Conservation (phyloP, 2,797 vertebrate genomes). For the Scomberomorus guttatus region DNA sequence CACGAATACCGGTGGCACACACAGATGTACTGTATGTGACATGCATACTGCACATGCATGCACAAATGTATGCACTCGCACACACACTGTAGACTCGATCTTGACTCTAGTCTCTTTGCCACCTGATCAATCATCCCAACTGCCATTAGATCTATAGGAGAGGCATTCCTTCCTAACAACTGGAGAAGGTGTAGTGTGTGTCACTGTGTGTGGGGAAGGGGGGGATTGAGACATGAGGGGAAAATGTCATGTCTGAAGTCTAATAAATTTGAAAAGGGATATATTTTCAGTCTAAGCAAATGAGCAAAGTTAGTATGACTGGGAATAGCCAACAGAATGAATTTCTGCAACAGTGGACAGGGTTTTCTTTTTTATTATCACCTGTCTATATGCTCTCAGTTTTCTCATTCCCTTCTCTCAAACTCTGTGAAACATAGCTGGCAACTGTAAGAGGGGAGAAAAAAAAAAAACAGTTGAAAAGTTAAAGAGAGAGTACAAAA, state of each 20-base stretch:
- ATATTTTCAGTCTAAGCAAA: constrained; percentile 32
- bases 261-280: constrained; percentile 22
- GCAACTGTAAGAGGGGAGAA: constrained; percentile 7
- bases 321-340: constrained; percentile 11
- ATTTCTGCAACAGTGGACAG: neutral
- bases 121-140: constrained; percentile 74
- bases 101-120: constrained; percentile 65
- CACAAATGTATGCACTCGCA: constrained; percentile 49
- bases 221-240: constrained; percentile 36
- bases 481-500: constrained; percentile 27
- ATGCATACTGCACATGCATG: constrained; percentile 58
- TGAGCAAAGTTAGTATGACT: constrained; percentile 11
- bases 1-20: constrained; percentile 30
- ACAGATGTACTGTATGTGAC: constrained; percentile 37
- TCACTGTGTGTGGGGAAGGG: neutral
- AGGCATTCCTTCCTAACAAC: constrained; percentile 69
- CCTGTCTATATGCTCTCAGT: neutral
- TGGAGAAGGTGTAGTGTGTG: constrained; percentile 42
- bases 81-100: constrained; percentile 45
- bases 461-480: constrained; percentile 41
- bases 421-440: constrained; percentile 24
- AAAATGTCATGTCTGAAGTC: constrained; percentile 32
- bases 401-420: constrained; percentile 19
- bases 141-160: constrained; percentile 62
- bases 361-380: constrained; percentile 5